Conservation (phyloP, 2,113 vertebrate species). For the Sterrhoptilus dennistouni region DNA sequence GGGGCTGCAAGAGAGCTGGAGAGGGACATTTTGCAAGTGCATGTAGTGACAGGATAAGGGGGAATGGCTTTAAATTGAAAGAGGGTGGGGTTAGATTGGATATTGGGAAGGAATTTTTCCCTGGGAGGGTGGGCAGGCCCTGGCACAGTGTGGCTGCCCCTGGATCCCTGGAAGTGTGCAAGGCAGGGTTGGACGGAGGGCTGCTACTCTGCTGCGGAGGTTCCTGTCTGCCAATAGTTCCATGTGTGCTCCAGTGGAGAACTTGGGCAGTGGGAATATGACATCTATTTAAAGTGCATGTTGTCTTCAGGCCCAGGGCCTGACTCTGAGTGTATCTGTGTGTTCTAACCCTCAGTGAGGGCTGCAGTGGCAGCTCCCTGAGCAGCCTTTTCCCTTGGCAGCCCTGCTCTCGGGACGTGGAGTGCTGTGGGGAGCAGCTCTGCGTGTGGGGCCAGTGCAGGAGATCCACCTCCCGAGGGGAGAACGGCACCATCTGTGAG, state of each 20-base stretch:
- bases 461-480: slow-evolving; percentile 75
- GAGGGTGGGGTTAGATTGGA: neutral
- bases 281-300: rapidly evolving
- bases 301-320: neutral
- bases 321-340: rapidly evolving
- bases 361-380: neutral
- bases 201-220: neutral
- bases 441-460: slow-evolving; percentile 90
- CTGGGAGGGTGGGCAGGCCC: neutral
- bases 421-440: slow-evolving; percentile 87
- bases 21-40: neutral
- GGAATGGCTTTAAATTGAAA: neutral
- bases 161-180: neutral
- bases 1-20: neutral
- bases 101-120: neutral
- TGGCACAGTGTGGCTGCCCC: neutral
- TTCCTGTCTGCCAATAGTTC: neutral
- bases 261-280: rapidly evolving
- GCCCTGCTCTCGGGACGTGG: slow-evolving; percentile 83
- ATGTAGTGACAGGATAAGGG: neutral
- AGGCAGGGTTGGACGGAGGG: neutral
- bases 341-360: rapidly evolving
- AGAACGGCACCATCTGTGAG: slow-evolving; percentile 89
- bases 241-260: rapidly evolving
- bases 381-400: neutral